Percentiles rank a stretch among this genome's conserved stretches.
Conservation (phyloP, 1,140 invertebrate species). For the Bombus ignitus region DNA sequence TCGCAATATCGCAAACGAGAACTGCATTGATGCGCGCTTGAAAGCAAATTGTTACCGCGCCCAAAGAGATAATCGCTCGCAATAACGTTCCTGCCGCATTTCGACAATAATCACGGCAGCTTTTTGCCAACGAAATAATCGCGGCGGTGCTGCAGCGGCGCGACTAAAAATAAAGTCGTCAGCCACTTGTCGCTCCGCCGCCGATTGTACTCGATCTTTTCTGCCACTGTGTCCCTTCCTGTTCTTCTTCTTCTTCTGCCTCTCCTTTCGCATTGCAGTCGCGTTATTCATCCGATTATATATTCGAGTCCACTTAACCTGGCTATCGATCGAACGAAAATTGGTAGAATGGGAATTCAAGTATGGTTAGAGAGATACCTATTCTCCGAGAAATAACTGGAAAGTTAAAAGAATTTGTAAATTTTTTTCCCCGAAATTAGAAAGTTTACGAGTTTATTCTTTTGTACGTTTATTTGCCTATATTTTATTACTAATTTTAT, state of each 20-base stretch:
- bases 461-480: too few species aligned
- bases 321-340: conserved; percentile 7
- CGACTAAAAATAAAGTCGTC: conserved; percentile 39
- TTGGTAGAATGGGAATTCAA: background rate
- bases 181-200: conserved; percentile 25
- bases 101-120: conserved; percentile 24
- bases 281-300: conserved; percentile 41
- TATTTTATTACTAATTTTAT: too few species aligned
- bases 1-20: background rate
- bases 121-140: conserved; percentile 26
- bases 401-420: too few species aligned
- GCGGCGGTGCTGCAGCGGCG: background rate
- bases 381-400: too few species aligned
- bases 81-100: conserved; percentile 14
- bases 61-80: conserved; percentile 24
- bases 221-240: conserved; percentile 14
- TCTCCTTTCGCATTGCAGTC: background rate
- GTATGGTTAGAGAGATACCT: too few species aligned
- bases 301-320: background rate
- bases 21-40: background rate
- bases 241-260: background rate
- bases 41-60: conserved; percentile 12
- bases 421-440: too few species aligned
- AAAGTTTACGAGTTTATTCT: too few species aligned
- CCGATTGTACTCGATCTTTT: conserved; percentile 25